Evolutionary conservation across 2,888 invertebrate genomes (phyloP).

Genomic region (Invenusta paracnida): DNA sequence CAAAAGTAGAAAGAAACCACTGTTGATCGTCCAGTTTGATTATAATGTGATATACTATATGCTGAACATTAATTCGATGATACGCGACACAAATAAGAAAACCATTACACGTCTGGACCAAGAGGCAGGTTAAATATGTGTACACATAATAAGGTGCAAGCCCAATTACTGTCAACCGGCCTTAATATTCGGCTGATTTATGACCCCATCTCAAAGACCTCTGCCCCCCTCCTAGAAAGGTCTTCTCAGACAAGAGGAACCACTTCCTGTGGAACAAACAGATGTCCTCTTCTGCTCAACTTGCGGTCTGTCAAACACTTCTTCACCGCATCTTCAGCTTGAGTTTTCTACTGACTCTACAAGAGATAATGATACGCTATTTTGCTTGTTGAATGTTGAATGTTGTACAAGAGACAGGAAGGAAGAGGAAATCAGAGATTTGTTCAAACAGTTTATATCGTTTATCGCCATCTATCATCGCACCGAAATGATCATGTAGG

Average conservation of each 20-base stretch:
- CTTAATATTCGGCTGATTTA: background rate
- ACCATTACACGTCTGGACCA: too few species aligned
- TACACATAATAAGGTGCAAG: background rate
- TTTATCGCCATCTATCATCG: too few species aligned
- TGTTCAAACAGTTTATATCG: constrained; percentile 24
- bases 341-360: too few species aligned
- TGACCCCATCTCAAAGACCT: background rate
- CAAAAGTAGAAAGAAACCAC: too few species aligned
- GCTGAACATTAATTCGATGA: too few species aligned
- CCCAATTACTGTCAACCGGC: background rate
- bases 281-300: background rate
- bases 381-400: background rate
- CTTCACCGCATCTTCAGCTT: too few species aligned
- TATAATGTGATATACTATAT: background rate
- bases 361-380: too few species aligned
- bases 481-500: too few species aligned
- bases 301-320: too few species aligned
- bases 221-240: background rate
- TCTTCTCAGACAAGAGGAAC: background rate
- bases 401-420: background rate
- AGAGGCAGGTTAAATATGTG: too few species aligned
- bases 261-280: constrained; percentile 2
- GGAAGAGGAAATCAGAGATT: background rate
- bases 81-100: too few species aligned
- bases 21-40: too few species aligned